Evolutionary conservation across 2,888 invertebrate species (phyloP).

Genomic region (Andrena marginata): DNA sequence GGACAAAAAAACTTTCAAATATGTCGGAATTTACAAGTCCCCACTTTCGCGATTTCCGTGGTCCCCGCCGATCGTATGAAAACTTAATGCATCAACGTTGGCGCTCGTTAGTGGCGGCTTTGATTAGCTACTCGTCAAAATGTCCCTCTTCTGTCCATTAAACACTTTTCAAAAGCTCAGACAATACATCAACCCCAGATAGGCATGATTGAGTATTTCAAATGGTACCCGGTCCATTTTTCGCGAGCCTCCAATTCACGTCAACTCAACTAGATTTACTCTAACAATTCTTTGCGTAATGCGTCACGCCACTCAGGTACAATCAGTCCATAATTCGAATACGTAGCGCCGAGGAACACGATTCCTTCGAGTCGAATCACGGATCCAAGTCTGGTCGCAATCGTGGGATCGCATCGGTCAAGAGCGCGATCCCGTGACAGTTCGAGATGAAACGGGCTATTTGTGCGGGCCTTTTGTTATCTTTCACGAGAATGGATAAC

Average conservation of each 20-base stretch:
- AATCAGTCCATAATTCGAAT: no score
- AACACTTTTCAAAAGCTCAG: neutral
- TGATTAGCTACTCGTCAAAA: neutral
- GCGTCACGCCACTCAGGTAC: no score
- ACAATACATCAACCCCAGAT: no score
- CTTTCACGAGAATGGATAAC: constrained; percentile 42
- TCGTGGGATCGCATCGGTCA: neutral
- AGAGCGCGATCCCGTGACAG: neutral
- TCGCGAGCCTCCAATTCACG: no score
- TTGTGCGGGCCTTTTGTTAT: constrained; percentile 35
- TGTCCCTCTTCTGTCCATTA: neutral
- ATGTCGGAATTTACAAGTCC: constrained; percentile 28
- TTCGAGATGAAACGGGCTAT: constrained; percentile 21
- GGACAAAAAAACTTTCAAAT: constrained; percentile 19
- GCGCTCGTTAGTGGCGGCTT: neutral
- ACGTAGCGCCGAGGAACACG: neutral
- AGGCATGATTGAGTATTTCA: no score
- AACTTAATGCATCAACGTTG: neutral
- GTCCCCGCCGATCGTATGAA: neutral
- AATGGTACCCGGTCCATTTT: no score
- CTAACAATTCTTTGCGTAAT: no score
- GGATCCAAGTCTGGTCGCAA: neutral
- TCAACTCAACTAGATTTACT: no score
- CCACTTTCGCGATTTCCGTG: neutral
- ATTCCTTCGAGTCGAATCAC: neutral